A percentile compares a stretch with the other conserved stretches of the same genome.
These are phyloP conservation scores for Diplodus puntazzo DNA, from an alignment of 2,797 vertebrate species.

Conservation along the genomic window DNA sequence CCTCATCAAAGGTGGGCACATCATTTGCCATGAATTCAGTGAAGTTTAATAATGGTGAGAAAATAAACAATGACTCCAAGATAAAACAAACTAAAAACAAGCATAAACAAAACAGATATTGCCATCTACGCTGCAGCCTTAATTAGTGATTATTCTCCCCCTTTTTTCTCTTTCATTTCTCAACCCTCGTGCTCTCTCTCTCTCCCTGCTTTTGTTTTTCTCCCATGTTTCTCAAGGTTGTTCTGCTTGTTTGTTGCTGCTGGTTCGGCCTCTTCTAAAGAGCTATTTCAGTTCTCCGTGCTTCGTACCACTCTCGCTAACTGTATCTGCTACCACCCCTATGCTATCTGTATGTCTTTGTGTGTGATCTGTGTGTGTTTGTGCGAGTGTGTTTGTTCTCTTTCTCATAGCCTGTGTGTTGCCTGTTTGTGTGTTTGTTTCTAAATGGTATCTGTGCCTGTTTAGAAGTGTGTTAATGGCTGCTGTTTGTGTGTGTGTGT, in stretches of 20 bases:
- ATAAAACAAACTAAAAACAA: conserved; percentile 58
- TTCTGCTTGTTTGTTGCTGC: conserved; percentile 48
- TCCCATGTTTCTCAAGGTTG: conserved; percentile 56
- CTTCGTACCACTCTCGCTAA: conserved; percentile 10
- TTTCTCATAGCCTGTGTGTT: neutral
- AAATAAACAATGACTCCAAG: conserved; percentile 37
- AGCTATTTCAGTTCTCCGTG: conserved; percentile 49
- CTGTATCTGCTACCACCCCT: conserved; percentile 2
- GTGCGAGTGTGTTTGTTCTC: neutral
- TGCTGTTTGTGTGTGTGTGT: neutral
- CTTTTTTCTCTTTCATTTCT: conserved; percentile 33
- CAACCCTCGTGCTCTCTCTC: conserved; percentile 4
- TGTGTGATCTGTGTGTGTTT: conserved; percentile 1
- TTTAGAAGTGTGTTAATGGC: conserved; percentile 40
- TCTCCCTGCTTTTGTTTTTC: conserved; percentile 23
- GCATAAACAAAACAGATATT: conserved; percentile 35
- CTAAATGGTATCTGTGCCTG: conserved; percentile 35
- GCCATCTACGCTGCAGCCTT: conserved; percentile 29
- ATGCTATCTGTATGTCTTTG: conserved; percentile 10
- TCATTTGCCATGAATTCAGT: conserved; percentile 36
- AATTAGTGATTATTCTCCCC: conserved; percentile 51
- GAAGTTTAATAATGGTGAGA: conserved; percentile 37
- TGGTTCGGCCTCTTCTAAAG: conserved; percentile 31
- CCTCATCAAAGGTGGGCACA: conserved; percentile 46
- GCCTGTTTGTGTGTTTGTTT: conserved; percentile 21